phyloP scores from a whole-genome alignment of 2,113 vertebrate genomes.

The Bufo bufo region DNA sequence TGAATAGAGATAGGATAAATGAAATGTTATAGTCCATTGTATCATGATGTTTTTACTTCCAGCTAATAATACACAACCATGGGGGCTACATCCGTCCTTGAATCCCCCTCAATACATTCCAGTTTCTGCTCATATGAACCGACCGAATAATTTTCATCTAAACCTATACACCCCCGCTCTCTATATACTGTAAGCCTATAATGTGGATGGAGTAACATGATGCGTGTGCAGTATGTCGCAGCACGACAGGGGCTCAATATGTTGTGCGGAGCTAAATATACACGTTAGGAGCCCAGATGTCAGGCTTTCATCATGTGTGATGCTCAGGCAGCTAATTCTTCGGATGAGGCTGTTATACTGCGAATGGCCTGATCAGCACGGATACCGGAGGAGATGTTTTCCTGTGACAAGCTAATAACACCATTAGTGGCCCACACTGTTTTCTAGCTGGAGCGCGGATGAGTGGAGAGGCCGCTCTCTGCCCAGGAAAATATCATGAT shows the following conservation, averaged over 20 bases:
- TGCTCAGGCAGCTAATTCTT: background rate
- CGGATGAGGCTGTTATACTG: background rate
- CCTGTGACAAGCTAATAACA: conserved; percentile 8
- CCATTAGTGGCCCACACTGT: conserved; percentile 10
- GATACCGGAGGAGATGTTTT: background rate
- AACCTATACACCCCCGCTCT: background rate
- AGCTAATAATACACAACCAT: no score
- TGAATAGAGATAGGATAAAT: no score
- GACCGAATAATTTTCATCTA: background rate
- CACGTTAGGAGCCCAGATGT: background rate
- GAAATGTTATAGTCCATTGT: no score
- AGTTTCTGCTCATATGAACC: no score
- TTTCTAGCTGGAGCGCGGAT: no score
- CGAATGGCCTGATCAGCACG: background rate
- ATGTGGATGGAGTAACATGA: background rate
- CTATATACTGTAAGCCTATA: background rate
- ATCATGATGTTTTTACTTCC: no score
- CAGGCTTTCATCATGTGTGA: background rate
- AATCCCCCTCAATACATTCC: no score
- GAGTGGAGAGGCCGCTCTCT: background rate
- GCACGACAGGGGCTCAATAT: background rate
- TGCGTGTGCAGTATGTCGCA: background rate
- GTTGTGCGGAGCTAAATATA: background rate
- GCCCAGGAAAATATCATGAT: background rate
- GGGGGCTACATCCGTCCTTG: no score